A percentile compares a stretch with the other conserved stretches of the same genome.
phyloP scores from a whole-genome alignment of 2,888 invertebrate genomes.

The Troides aeacus region DNA sequence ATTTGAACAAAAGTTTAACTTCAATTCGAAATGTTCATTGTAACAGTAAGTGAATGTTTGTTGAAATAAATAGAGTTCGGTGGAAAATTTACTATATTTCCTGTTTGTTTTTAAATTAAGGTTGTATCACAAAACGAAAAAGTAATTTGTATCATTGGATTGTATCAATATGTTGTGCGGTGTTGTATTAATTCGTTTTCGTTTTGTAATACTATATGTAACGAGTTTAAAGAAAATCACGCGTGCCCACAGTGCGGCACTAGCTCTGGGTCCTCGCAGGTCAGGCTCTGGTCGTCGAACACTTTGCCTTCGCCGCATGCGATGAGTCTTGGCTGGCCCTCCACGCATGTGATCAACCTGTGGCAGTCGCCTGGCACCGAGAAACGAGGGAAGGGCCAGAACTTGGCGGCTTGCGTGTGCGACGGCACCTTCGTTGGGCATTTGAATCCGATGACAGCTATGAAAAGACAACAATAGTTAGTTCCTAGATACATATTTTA shows the following conservation, averaged over 20 bases:
- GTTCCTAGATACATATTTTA: too few relatives aligned
- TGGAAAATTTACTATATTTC: conserved; percentile 54
- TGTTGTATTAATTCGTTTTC: conserved; percentile 48
- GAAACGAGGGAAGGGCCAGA: conserved; percentile 96
- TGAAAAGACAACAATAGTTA: conserved; percentile 36
- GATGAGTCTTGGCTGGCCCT: conserved; percentile 92
- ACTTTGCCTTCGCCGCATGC: conserved; percentile 93
- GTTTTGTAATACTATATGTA: conserved; percentile 47
- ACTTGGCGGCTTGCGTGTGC: conserved; percentile 89
- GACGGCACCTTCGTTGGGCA: conserved; percentile 92
- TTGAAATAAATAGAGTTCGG: conserved; percentile 62
- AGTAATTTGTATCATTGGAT: conserved; percentile 30
- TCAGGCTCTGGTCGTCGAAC: conserved; percentile 89
- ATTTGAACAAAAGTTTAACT: conserved; percentile 25
- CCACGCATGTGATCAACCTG: conserved; percentile 93
- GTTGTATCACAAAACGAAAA: conserved; percentile 61
- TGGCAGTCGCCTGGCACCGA: conserved; percentile 93
- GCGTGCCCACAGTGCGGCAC: conserved; percentile 74
- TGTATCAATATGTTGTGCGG: background rate
- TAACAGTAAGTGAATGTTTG: conserved; percentile 21
- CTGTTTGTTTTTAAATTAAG: conserved; percentile 46
- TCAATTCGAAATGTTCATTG: conserved; percentile 46
- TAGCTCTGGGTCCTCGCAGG: conserved; percentile 89
- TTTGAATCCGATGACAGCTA: conserved; percentile 94
- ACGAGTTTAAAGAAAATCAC: conserved; percentile 42